phyloP scores from a whole-genome alignment of 2,888 invertebrate genomes.

The Graphium colonna region DNA sequence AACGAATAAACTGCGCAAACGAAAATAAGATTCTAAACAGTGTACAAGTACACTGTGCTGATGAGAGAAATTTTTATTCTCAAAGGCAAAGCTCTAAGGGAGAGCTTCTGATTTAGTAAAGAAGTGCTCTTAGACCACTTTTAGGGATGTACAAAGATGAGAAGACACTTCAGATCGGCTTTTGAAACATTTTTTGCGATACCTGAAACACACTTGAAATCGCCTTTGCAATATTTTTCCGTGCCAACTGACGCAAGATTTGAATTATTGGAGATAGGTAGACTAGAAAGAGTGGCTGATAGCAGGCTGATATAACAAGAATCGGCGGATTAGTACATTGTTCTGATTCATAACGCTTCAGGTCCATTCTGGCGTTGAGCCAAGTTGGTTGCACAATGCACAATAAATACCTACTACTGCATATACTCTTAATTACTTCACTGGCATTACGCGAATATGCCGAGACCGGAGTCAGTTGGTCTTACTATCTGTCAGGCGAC shows the following conservation, averaged over 20 bases:
- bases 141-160: neutral
- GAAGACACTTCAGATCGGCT: neutral
- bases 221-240: neutral
- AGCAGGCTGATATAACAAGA: slow-evolving; percentile 39
- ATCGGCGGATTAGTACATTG: slow-evolving; percentile 61
- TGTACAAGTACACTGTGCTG: no score
- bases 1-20: no score
- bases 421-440: slow-evolving; percentile 71
- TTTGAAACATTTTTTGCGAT: neutral
- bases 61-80: neutral
- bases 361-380: slow-evolving; percentile 59
- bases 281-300: neutral
- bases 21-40: neutral
- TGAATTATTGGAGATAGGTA: neutral
- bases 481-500: slow-evolving; percentile 26
- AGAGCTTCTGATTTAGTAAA: neutral
- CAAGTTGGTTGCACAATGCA: slow-evolving; percentile 66
- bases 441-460: slow-evolving; percentile 50
- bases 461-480: slow-evolving; percentile 30
- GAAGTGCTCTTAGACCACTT: neutral
- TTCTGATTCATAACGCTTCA: slow-evolving; percentile 64
- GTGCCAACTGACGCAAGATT: no score
- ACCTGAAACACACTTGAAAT: neutral
- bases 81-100: neutral
- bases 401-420: slow-evolving; percentile 68